Evolutionary conservation across 2,888 invertebrate species (phyloP).

Genomic region (Apamea crenata): DNA sequence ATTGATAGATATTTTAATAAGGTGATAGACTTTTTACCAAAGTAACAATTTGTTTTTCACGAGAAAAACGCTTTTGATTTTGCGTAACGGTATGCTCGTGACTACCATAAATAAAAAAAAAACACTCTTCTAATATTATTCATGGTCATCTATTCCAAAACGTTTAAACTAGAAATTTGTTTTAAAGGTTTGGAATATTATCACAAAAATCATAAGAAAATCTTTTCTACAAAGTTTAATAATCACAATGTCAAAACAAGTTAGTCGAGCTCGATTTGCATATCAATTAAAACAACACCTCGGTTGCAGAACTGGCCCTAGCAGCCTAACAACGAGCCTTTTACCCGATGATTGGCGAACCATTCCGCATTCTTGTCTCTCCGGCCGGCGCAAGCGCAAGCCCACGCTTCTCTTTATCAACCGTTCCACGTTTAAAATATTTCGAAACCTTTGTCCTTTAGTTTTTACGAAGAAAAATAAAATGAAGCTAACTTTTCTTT

Average conservation of each 20-base stretch:
- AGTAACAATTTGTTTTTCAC: neutral
- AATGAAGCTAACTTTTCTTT: neutral
- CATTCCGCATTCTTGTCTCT: conserved; percentile 82
- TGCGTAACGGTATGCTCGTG: neutral
- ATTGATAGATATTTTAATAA: neutral
- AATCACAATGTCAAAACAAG: conserved; percentile 51
- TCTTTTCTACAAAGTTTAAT: neutral
- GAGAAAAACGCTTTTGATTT: neutral
- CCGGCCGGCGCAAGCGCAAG: conserved; percentile 55
- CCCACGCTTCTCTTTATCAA: conserved; percentile 66
- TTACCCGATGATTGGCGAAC: conserved; percentile 76
- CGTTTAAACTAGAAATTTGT: too few relatives aligned
- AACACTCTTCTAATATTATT: neutral
- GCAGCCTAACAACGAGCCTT: conserved; percentile 73
- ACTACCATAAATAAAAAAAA: neutral
- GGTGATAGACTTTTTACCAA: too few relatives aligned
- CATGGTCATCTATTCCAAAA: neutral
- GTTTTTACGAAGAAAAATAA: conserved; percentile 20
- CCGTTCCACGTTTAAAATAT: conserved; percentile 43
- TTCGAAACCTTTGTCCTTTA: conserved; percentile 50
- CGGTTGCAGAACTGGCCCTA: conserved; percentile 65
- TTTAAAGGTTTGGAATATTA: too few relatives aligned
- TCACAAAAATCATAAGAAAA: neutral
- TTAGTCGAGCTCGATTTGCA: conserved; percentile 62
- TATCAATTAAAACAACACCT: conserved; percentile 66